Evolutionary conservation across 2,113 vertebrate species (phyloP).

Genomic region (Lonchura striata): DNA sequence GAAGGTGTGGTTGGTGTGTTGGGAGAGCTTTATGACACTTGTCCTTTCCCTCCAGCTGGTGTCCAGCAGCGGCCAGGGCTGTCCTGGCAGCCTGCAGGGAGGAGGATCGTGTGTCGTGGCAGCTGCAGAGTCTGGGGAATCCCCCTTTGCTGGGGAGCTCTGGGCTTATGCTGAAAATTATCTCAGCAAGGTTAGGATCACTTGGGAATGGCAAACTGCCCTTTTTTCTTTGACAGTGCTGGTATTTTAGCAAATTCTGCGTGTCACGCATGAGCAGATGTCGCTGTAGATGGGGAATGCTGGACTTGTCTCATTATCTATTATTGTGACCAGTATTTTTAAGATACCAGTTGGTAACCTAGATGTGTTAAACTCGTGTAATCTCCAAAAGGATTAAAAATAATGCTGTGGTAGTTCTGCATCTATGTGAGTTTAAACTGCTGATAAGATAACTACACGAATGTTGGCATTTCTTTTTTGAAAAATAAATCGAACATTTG

Average conservation of each 20-base stretch:
- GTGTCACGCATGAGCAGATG: not conserved
- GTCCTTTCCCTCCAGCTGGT: not conserved
- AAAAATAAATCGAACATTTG: not conserved
- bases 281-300: not conserved
- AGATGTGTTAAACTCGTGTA: not conserved
- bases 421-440: not conserved
- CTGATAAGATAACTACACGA: not conserved
- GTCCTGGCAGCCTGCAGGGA: not conserved
- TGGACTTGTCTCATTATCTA: not conserved
- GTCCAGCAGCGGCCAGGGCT: not conserved
- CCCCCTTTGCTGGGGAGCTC: not conserved
- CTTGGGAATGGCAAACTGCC: not conserved
- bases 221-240: not conserved
- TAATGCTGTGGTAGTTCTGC: not conserved
- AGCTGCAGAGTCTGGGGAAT: not conserved
- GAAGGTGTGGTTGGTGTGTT: not conserved
- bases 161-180: not conserved
- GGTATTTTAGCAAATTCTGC: not conserved
- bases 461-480: not conserved
- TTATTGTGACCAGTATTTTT: not conserved
- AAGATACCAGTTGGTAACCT: not conserved
- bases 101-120: rapidly evolving
- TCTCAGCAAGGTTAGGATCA: not conserved
- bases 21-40: not conserved
- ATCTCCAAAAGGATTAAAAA: not conserved